Percentiles rank a stretch among this genome's conserved stretches.
Conservation (phyloP, 2,888 invertebrate genomes). For the Papilio protenor region DNA sequence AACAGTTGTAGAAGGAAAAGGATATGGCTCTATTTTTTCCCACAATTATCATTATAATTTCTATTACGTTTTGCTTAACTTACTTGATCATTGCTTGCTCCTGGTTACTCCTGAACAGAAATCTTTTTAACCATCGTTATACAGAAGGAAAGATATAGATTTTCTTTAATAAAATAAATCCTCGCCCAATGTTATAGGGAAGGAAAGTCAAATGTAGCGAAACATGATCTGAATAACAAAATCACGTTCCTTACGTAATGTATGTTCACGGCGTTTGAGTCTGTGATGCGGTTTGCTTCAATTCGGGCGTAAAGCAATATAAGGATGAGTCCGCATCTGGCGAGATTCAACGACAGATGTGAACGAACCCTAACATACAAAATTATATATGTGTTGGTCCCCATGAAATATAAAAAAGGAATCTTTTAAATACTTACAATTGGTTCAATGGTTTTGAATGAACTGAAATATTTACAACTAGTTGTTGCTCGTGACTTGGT, state of each 20-base stretch:
- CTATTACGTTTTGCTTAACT: background rate
- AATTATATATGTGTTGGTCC: background rate
- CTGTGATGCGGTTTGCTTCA: conserved; percentile 19
- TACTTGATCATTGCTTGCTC: too few species aligned
- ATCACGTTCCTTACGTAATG: conserved; percentile 8
- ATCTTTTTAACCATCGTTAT: background rate
- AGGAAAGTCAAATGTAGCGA: conserved; percentile 15
- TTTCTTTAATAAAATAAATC: conserved; percentile 3
- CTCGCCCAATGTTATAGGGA: background rate
- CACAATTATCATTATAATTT: background rate
- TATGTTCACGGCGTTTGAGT: conserved; percentile 15
- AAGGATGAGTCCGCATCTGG: background rate
- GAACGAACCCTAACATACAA: background rate
- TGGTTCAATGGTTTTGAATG: too few species aligned
- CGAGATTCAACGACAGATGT: background rate
- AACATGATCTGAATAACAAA: conserved; percentile 19
- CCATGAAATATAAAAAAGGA: too few species aligned
- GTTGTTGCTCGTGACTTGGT: too few species aligned
- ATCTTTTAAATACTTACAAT: too few species aligned
- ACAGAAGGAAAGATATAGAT: background rate
- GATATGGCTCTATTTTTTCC: background rate
- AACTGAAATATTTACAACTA: too few species aligned
- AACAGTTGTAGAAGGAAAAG: too few species aligned
- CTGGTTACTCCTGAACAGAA: background rate
- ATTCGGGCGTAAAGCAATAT: conserved; percentile 25